Conservation (phyloP, 2,113 vertebrate genomes). For the Polypterus bichir region DNA sequence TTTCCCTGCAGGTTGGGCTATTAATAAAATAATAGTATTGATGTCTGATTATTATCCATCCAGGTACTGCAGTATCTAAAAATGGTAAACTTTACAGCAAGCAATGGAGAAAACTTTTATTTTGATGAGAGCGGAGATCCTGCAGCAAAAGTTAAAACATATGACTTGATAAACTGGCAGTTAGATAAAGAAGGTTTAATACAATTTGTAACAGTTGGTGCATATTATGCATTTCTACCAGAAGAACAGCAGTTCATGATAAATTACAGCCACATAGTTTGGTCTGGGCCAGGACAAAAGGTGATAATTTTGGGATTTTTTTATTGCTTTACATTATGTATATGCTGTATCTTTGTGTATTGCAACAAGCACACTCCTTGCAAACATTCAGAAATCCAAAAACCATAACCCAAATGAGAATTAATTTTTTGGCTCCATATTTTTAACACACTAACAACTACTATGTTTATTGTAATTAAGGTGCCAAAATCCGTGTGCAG, state of each 20-base stretch:
- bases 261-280: too few species aligned
- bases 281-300: too few species aligned
- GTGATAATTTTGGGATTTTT: too few species aligned
- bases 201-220: neutral
- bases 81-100: neutral
- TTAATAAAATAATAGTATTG: too few species aligned
- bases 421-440: neutral
- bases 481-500: too few species aligned
- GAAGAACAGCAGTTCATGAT: neutral
- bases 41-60: neutral
- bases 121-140: constrained; percentile 8
- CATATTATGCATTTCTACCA: neutral
- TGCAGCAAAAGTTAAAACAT: neutral
- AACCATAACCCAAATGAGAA: neutral
- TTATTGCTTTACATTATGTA: too few species aligned
- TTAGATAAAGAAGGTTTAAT: neutral
- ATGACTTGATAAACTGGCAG: constrained; percentile 1
- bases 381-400: too few species aligned
- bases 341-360: too few species aligned
- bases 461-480: neutral
- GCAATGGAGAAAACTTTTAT: constrained; percentile 2
- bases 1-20: too few species aligned
- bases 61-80: constrained; percentile 2
- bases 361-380: too few species aligned
- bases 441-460: neutral